Evolutionary conservation across 2,797 vertebrate genomes (phyloP).

Genomic region (Pseudochaenichthys georgianus): DNA sequence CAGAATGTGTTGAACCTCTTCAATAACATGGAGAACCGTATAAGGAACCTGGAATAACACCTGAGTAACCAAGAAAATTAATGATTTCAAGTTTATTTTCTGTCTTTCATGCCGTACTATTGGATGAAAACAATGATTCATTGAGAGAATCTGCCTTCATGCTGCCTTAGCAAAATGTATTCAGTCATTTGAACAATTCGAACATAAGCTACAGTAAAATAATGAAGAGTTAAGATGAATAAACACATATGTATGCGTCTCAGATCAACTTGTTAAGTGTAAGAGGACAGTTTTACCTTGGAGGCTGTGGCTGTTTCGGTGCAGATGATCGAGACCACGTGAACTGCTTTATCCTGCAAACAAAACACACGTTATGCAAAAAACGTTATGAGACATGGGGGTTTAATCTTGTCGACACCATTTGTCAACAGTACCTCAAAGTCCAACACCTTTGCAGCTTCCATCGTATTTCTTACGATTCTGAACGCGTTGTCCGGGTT

Average conservation of each 20-base stretch:
- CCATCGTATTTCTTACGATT: slow-evolving; percentile 14
- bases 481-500: slow-evolving; percentile 24
- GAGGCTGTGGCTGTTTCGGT: accelerated
- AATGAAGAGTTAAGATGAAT: neutral
- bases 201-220: neutral
- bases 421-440: slow-evolving; percentile 70
- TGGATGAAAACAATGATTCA: neutral
- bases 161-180: too few species aligned
- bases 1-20: neutral
- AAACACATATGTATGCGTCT: too few species aligned
- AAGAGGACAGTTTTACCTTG: neutral
- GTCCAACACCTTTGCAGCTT: slow-evolving; percentile 58
- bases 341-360: accelerated
- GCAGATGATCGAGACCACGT: accelerated
- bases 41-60: neutral
- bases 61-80: too few species aligned
- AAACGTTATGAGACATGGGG: neutral
- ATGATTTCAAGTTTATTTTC: too few species aligned
- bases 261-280: neutral
- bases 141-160: too few species aligned
- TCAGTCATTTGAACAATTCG: too few species aligned
- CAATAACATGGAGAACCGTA: neutral
- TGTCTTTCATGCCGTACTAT: neutral
- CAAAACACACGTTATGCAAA: neutral
- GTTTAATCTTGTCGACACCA: neutral